Evolutionary conservation across 1,140 invertebrate species (phyloP).

Genomic region (Oryctes rhinoceros): DNA sequence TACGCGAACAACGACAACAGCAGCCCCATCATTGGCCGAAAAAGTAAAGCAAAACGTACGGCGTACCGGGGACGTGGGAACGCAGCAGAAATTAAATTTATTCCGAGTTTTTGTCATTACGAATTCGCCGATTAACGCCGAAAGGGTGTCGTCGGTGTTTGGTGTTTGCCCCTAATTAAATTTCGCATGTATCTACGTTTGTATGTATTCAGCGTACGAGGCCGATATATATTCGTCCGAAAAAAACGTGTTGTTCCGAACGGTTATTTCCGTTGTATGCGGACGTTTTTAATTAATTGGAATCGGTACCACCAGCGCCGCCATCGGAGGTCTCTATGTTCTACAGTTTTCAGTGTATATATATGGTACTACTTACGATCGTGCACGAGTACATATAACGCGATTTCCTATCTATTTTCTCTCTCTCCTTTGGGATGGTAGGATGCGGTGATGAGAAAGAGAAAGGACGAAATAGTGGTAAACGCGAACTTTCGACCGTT

Average conservation of each 20-base stretch:
- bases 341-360: too few relatives aligned
- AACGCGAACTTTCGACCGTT: too few relatives aligned
- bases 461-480: background rate
- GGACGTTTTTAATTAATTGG: background rate
- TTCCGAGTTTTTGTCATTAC: conserved; percentile 18
- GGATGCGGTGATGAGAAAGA: background rate
- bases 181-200: background rate
- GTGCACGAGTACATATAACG: too few relatives aligned
- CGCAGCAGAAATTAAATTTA: conserved; percentile 8
- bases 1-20: background rate
- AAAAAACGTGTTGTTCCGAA: background rate
- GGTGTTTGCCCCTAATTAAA: conserved; percentile 10
- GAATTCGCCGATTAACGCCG: background rate
- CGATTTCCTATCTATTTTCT: too few relatives aligned
- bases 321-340: too few relatives aligned
- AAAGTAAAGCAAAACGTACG: background rate
- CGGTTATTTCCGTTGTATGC: background rate
- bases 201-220: background rate
- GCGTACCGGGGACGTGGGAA: background rate
- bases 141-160: background rate
- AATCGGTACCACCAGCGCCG: background rate
- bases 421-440: background rate
- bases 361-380: too few relatives aligned
- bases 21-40: background rate
- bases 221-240: background rate